These are phyloP conservation scores for Sinohyriopsis cumingii DNA, from an alignment of 2,888 invertebrate species.

Conservation along the genomic window DNA sequence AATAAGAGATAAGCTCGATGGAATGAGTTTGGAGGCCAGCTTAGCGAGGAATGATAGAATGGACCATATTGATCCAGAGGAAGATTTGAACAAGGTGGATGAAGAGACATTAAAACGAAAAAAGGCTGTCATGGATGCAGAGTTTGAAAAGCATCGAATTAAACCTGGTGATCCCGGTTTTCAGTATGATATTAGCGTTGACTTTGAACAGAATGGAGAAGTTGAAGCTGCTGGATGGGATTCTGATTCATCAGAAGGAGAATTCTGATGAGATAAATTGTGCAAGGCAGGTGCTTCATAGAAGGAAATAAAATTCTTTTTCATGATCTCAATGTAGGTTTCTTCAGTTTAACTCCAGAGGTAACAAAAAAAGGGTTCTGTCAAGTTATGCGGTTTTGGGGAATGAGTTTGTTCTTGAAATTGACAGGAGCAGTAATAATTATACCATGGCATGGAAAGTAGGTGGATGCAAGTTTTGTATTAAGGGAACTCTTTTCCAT, in stretches of 20 bases:
- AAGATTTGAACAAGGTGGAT: constrained; percentile 74
- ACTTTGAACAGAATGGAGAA: constrained; percentile 65
- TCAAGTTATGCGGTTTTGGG: no score
- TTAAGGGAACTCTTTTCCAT: no score
- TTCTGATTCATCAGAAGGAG: constrained; percentile 32
- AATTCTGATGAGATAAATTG: no score
- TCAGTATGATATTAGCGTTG: constrained; percentile 73
- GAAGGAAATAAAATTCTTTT: no score
- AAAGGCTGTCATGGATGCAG: constrained; percentile 74
- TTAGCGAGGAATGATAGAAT: constrained; percentile 67
- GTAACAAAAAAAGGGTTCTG: no score
- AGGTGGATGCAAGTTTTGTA: no score
- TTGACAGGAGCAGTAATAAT: no score
- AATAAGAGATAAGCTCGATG: constrained; percentile 72
- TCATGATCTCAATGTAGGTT: no score
- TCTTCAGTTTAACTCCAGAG: no score
- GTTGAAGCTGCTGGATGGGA: constrained; percentile 72
- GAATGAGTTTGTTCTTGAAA: no score
- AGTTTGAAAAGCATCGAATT: constrained; percentile 72
- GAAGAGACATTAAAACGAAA: constrained; percentile 71
- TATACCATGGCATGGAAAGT: no score
- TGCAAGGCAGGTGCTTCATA: no score
- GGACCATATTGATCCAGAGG: constrained; percentile 72
- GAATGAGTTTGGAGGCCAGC: constrained; percentile 70
- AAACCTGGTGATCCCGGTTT: constrained; percentile 73